Evolutionary conservation across 2,888 invertebrate species (phyloP), one percentile per base, ranked within the genome.

Genomic region (Panzeria rudis): DNA sequence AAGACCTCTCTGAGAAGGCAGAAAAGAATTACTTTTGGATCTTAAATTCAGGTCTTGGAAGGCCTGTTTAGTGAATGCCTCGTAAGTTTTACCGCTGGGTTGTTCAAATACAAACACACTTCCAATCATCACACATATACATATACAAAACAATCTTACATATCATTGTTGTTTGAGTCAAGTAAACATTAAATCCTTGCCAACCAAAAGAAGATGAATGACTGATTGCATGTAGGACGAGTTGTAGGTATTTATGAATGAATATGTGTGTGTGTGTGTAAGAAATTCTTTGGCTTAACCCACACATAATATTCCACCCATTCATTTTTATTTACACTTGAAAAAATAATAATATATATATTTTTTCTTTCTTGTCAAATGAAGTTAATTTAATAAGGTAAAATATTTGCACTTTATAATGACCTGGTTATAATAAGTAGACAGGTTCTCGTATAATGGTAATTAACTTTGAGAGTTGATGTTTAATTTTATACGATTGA

Each of bases 111-210:
- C 25, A 13, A 35, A 47, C 35, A 66, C 44, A 69, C 50, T 23
- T 25, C 0, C 41, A n/a, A 13, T 15, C 32, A 17, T 6, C 29
- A 35, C 11, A 32, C 32, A 41, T 32, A 35, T 23, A 9, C 35
- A 47, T 11, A 29, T 52, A 64, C 20, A 23, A 41, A 15, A 41
- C 25, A 23, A 7, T 17, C 38, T 15, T 25, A 13, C 44, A 75
- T 76, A 61, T 79, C 61, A 59, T 35, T 64, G 76, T 72, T 73
- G 62, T 81, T 73, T 78, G 81, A 77, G 64, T 64, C 82, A 75
- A 82, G 64, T 78, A 85, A 85, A 82, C 82, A 85, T 75, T 75
- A 78, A 85, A 75, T 82, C 82, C 82, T 71, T 69, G 73, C 59
- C 77, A 82, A 64, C 47, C 73, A 15, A 84, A 78, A 82, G 69